Conservation (phyloP, 1,140 invertebrate genomes). For the Aphidius gifuensis region DNA sequence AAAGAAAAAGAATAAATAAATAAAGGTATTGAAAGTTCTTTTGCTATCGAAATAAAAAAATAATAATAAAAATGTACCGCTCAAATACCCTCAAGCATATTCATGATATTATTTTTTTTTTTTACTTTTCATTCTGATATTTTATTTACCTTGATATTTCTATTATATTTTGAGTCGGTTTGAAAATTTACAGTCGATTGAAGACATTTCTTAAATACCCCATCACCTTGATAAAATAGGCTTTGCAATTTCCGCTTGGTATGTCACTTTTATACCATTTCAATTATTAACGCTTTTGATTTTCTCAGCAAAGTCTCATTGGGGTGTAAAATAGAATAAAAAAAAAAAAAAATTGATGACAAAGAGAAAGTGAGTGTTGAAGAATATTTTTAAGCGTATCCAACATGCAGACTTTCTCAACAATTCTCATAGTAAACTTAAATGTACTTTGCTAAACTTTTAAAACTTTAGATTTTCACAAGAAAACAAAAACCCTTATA, state of each 20-base stretch:
- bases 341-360: neutral
- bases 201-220: neutral
- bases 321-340: neutral
- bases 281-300: conserved; percentile 9
- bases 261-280: neutral
- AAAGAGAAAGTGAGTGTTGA: too few relatives aligned
- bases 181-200: conserved; percentile 7
- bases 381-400: neutral
- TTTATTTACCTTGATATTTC: too few relatives aligned
- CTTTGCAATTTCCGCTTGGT: conserved; percentile 11
- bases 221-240: neutral
- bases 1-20: too few relatives aligned
- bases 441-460: too few relatives aligned
- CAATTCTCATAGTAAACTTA: too few relatives aligned
- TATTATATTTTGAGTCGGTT: too few relatives aligned
- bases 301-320: neutral
- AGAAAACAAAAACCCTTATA: too few relatives aligned
- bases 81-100: too few relatives aligned
- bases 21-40: too few relatives aligned
- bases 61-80: neutral
- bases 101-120: too few relatives aligned
- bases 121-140: too few relatives aligned
- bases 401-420: neutral
- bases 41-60: neutral
- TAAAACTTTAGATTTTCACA: too few relatives aligned